A percentile compares a stretch with the other conserved stretches of the same genome.
Conservation (phyloP, 2,888 invertebrate genomes). For the Pasiphila rectangulata region DNA sequence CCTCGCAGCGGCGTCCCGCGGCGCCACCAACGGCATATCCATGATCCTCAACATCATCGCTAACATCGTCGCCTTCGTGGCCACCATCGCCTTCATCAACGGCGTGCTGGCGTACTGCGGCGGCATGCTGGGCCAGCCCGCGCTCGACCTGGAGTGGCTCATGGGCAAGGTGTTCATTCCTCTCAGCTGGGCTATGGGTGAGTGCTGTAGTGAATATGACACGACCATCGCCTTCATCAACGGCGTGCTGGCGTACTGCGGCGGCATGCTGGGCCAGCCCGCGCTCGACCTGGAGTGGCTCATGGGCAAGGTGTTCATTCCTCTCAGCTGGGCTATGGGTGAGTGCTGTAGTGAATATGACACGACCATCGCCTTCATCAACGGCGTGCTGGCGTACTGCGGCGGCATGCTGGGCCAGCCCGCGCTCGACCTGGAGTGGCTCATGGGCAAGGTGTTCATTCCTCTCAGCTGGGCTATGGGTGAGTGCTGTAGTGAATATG, state of each 20-base stretch:
- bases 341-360: neutral
- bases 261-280: slow-evolving; percentile 84
- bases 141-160: slow-evolving; percentile 85
- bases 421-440: slow-evolving; percentile 83
- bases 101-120: slow-evolving; percentile 91
- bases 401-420: slow-evolving; percentile 84
- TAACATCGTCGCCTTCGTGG: slow-evolving; percentile 94
- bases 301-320: slow-evolving; percentile 94
- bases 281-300: slow-evolving; percentile 85
- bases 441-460: slow-evolving; percentile 93
- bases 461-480: slow-evolving; percentile 96
- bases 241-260: slow-evolving; percentile 15
- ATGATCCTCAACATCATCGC: slow-evolving; percentile 93
- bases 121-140: slow-evolving; percentile 84
- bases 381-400: slow-evolving; percentile 50
- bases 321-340: slow-evolving; percentile 94
- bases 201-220: neutral
- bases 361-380: slow-evolving; percentile 92
- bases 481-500: neutral
- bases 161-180: slow-evolving; percentile 95
- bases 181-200: slow-evolving; percentile 92
- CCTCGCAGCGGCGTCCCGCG: slow-evolving; percentile 94
- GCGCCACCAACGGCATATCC: slow-evolving; percentile 89
- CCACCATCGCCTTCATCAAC: slow-evolving; percentile 92
- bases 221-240: slow-evolving; percentile 93